phyloP scores from a whole-genome alignment of 1,140 invertebrate genomes.

The Scylla paramamosain region DNA sequence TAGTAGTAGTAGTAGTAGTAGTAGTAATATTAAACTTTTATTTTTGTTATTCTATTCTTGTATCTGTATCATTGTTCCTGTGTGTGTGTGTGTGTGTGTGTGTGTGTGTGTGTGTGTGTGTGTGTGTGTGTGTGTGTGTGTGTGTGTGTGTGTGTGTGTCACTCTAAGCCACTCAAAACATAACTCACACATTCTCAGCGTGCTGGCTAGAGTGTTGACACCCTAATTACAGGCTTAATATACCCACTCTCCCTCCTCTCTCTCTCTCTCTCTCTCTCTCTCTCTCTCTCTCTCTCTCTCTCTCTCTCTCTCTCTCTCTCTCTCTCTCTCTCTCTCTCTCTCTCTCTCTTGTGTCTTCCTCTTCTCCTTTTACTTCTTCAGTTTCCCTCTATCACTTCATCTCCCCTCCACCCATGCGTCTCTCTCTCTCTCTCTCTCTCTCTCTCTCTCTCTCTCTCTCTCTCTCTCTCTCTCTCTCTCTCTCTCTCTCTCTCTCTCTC shows the following conservation, averaged over 20 bases:
- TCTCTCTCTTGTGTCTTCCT: background rate
- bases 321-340: background rate
- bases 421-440: constrained; percentile 40
- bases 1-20: background rate
- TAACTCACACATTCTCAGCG: constrained; percentile 37
- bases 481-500: constrained; percentile 34
- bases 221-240: background rate
- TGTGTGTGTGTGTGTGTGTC: background rate
- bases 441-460: background rate
- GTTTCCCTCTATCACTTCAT: background rate
- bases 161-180: constrained; percentile 41
- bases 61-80: background rate
- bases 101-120: background rate
- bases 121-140: background rate
- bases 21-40: background rate
- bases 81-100: background rate
- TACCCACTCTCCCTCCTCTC: constrained; percentile 27
- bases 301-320: background rate
- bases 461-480: background rate
- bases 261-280: background rate
- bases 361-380: background rate
- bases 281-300: background rate
- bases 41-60: too few relatives aligned
- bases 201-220: constrained; percentile 28
- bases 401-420: background rate